phyloP scores from a whole-genome alignment of 2,113 vertebrate genomes.

The Pedionomus torquatus region DNA sequence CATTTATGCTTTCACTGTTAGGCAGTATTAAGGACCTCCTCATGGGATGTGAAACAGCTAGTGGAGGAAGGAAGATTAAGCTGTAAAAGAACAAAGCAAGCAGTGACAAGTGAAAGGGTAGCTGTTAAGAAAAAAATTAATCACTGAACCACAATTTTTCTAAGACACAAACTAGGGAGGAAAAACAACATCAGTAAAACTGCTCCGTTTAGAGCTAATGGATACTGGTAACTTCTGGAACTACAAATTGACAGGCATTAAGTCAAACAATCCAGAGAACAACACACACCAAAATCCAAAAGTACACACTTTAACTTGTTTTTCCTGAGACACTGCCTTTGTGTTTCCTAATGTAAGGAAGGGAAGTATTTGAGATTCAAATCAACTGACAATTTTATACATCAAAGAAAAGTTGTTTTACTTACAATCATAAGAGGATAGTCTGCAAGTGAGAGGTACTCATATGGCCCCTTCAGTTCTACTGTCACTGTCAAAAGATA shows the following conservation, averaged over 20 bases:
- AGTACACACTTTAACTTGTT: not conserved
- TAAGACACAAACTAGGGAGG: not conserved
- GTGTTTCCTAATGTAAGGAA: not conserved
- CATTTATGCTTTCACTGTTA: not conserved
- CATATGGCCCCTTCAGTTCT: constrained; percentile 90
- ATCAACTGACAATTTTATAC: not conserved
- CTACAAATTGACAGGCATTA: not conserved
- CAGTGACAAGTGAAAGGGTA: not conserved
- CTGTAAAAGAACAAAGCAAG: constrained; percentile 13
- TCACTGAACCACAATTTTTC: not conserved
- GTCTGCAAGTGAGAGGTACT: constrained; percentile 92
- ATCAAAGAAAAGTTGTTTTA: constrained; percentile 26
- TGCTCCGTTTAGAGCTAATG: not conserved
- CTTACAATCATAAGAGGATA: constrained; percentile 94
- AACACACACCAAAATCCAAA: not conserved
- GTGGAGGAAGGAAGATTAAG: not conserved
- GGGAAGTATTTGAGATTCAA: not conserved
- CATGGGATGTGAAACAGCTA: not conserved
- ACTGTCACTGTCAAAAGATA: constrained; percentile 86
- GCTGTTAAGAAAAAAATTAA: not conserved
- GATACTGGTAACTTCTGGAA: not conserved
- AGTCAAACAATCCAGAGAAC: not conserved
- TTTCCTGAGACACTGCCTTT: not conserved
- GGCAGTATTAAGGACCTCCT: not conserved
- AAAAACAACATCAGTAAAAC: not conserved